phyloP scores from a whole-genome alignment of 2,888 invertebrate species.

The Pseudolycoriella hygida region DNA sequence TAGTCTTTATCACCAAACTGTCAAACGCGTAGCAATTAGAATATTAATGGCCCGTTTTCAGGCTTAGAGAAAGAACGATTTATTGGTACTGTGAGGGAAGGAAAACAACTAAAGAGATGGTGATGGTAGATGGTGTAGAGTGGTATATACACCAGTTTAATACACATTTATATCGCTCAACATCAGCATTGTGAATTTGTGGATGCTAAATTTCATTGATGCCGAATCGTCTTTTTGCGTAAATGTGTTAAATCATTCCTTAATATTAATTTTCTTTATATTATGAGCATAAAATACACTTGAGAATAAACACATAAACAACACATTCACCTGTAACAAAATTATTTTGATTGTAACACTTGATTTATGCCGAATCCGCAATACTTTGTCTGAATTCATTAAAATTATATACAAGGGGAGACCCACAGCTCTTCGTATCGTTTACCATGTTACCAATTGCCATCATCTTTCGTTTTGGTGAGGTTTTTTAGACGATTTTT shows the following conservation, averaged over 20 bases:
- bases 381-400: too few species aligned
- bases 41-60: constrained; percentile 15
- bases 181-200: neutral
- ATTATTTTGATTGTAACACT: too few species aligned
- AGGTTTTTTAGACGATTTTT: too few species aligned
- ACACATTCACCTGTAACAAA: too few species aligned
- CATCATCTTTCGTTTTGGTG: too few species aligned
- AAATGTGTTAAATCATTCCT: neutral
- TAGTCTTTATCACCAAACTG: constrained; percentile 16
- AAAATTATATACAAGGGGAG: too few species aligned
- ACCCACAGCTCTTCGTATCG: too few species aligned
- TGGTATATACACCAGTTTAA: neutral
- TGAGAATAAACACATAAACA: too few species aligned
- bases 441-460: too few species aligned
- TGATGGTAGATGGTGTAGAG: neutral
- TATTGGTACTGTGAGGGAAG: constrained; percentile 14
- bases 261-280: too few species aligned
- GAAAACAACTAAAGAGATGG: constrained; percentile 6
- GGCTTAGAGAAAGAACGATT: constrained; percentile 14
- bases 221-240: neutral
- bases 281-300: too few species aligned
- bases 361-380: too few species aligned
- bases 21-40: constrained; percentile 16
- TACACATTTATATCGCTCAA: neutral
- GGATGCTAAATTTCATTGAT: neutral